Base-by-base conservation (phyloP, 2,113 vertebrate species). In the Mormyrus iriodes region DNA sequence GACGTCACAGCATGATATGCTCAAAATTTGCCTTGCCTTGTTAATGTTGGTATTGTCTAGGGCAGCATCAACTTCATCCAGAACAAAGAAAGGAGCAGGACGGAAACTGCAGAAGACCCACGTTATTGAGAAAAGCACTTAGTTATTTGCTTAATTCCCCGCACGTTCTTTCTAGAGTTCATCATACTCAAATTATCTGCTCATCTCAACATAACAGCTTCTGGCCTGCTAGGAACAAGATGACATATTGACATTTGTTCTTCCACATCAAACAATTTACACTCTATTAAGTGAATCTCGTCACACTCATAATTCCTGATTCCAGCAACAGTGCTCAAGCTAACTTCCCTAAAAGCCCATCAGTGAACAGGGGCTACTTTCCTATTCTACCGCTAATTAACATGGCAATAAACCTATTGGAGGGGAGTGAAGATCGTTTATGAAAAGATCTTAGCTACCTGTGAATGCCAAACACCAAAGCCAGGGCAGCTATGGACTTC, bases 11-110 rank as follows among this genome's bases (percentile, higher is more conserved):
- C n/a, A n/a, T n/a, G n/a, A n/a, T n/a, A n/a, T n/a, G n/a, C n/a
- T n/a, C n/a, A n/a, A 91, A 3, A 27, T 9, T 88, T 0, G 49
- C 91, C 96, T 95, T 91, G 96, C 98, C 94, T 97, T 99, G 90
- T 96, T 94, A 3, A 99, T 98, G 94, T 99, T 99, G 1, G 97
- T 96, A 88, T 98, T 99, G 93, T 99, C 98, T 94, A 99, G 93
- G 55, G 98, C 97, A 82, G 98, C 98, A 48, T 99, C 98, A 82
- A 99, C 97, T 93, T 99, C 98, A 89, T 99, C 98, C 89, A 99
- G 91, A 91, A 99, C 90, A 85, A 99, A 96, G 93, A 99, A 99
- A 0, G 98, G 98, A 84, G 98, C 97, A 7, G 98, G 98, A 5
- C 97, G 96, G 90, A 97, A 99, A 91, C 98, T 99, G 82, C 82